Conservation (phyloP, 2,113 vertebrate species). For the Oceanites oceanicus region DNA sequence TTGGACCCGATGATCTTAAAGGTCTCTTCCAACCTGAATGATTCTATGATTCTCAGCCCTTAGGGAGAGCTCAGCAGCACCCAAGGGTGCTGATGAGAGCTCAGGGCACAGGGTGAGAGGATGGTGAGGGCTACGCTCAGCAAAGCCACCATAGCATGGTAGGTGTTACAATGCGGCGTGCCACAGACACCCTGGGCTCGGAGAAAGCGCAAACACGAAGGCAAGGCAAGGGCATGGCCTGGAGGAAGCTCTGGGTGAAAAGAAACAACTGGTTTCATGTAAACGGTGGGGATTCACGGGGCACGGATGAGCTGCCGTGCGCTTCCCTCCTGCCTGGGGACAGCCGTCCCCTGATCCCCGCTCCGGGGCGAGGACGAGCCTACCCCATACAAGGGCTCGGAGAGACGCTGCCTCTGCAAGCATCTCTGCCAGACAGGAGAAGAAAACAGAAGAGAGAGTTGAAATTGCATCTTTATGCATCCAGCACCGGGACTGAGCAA, state of each 20-base stretch:
- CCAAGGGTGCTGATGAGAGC: neutral
- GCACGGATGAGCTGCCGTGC: accelerated
- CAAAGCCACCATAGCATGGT: neutral
- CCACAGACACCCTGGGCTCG: neutral
- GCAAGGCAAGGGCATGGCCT: accelerated
- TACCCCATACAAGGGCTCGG: neutral
- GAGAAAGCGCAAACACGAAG: accelerated
- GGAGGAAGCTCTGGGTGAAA: neutral
- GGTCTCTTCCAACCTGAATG: no score
- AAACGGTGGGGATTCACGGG: accelerated
- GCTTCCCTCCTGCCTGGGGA: neutral
- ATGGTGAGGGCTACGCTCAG: accelerated
- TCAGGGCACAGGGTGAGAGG: neutral
- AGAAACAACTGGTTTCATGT: neutral
- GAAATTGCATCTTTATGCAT: neutral
- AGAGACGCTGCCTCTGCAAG: neutral
- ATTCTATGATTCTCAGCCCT: no score
- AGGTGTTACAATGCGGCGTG: neutral
- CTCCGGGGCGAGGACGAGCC: neutral
- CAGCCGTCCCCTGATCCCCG: neutral
- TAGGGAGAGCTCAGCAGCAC: neutral
- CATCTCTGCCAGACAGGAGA: neutral
- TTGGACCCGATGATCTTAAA: no score
- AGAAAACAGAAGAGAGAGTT: neutral
- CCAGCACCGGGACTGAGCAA: neutral